Evolutionary conservation across 2,113 vertebrate genomes (phyloP).

Genomic region (Heterotis niloticus): DNA sequence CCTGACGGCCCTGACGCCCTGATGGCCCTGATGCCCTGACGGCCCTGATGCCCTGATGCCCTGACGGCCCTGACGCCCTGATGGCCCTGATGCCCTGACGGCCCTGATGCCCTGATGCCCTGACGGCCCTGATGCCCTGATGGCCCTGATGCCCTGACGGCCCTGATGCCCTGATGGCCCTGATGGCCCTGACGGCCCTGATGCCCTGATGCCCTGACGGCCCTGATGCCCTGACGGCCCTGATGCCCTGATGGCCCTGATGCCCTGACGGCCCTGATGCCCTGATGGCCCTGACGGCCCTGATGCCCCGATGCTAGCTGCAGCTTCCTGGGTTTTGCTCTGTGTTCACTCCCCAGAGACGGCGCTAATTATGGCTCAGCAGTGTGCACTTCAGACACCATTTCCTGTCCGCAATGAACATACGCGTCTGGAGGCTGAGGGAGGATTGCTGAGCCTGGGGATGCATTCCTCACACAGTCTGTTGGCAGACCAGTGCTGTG

Average conservation of each 20-base stretch:
- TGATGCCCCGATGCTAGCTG: not conserved
- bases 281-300: not conserved
- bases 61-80: too few species aligned
- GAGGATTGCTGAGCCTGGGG: not conserved
- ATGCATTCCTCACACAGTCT: too few species aligned
- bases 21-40: too few species aligned
- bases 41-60: not conserved
- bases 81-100: too few species aligned
- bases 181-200: too few species aligned
- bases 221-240: too few species aligned
- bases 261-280: too few species aligned
- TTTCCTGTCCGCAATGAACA: not conserved
- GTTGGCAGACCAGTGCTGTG: too few species aligned
- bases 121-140: not conserved
- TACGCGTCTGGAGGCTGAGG: not conserved
- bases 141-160: too few species aligned
- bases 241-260: too few species aligned
- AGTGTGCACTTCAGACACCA: not conserved
- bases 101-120: not conserved
- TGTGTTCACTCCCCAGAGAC: not conserved
- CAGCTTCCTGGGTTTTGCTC: not conserved
- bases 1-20: not conserved
- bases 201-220: not conserved
- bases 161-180: too few species aligned
- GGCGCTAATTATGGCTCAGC: conserved; percentile 5